Evolutionary conservation across 2,797 vertebrate genomes (phyloP), one percentile per base, ranked within the genome.

Genomic region (Xenops minutus): DNA sequence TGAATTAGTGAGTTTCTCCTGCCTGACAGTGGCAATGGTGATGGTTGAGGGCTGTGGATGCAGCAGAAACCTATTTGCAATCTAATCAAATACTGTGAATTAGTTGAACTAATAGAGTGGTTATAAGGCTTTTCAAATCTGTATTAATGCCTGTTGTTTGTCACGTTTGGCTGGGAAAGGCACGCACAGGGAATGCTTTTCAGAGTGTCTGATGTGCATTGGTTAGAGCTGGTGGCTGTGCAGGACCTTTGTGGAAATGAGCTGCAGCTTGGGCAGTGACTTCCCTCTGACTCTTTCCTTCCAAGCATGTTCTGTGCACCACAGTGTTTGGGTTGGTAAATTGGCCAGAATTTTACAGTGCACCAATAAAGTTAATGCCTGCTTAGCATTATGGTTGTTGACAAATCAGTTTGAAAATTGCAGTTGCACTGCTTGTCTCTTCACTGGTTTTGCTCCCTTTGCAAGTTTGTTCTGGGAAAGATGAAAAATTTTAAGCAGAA

Each of bases 321-420:
- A 4, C 14, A 49, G 20, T 44, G 39, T n/a, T 24, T 56, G 55
- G 32, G 21, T n/a, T 82, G 55, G 74, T 56, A 67, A 68, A 91
- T 84, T 41, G 85, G 34, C 21, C 63, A 61, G 43, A 67, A 71
- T 20, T 67, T 84, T 85, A 32, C 56, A n/a, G 17, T 46, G 37
- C 44, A 27, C 32, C 41, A 51, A 36, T 89, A 85, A 83, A 83
- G 94, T 95, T 80, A 79, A 58, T n/a, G 63, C 71, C 64, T 85
- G 27, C 68, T 94, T 92, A 74, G 61, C 0, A 0, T 80, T 79
- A 56, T 7, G 34, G 41, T 43, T 89, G 36, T 71, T 94, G 61
- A 54, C 41, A 52, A 85, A 89, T 77, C 48, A 41, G 2, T 80
- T 56, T 55, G 64, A 56, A 64, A 92, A 52, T 48, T 17, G 8